Evolutionary conservation across 1,140 invertebrate genomes (phyloP), one percentile per base, ranked within the genome.

Genomic region (Drosophila pectinifera): DNA sequence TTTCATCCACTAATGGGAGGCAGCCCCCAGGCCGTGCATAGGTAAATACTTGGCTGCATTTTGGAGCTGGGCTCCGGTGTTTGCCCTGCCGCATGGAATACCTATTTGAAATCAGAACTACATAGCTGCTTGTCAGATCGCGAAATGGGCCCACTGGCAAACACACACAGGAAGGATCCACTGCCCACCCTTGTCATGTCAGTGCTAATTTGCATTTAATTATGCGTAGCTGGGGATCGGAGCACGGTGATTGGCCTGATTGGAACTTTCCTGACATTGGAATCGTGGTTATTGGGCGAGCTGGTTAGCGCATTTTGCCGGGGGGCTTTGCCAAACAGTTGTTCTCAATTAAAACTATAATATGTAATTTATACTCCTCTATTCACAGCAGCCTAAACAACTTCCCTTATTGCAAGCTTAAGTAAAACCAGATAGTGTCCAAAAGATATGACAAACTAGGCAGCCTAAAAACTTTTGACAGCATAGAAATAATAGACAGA

Each of bases 181-280:
- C 28, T 26, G 20, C 28, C 18, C 14, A 22, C 4, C 16, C 57
- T 18, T 43, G 48, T 13, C 34, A 54, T 13, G 5, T 51, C 38
- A 24, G 51, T 39, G 73, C 59, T 80, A 75, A 77, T 85, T 73
- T 80, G 77, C 81, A 80, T 80, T 80, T 80, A 79, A 80, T 85
- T 84, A 79, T 73, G 62, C 43, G 51, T 48, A 59, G 58, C 54
- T 36, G 55, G 22, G 49, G 11, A 73, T 54, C 36, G 22, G 42
- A n/a, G 24, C 8, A 16, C 20, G 28, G 22, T 67, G 58, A 69
- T 77, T 61, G 36, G 55, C 24, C 36, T 59, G 58, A 63, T 82
- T 76, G 70, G 34, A 18, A 59, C 45, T 63, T 38, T 39, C 28
- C 28, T 22, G 45, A 18, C 48, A 34, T 28, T 4, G 4, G 3